These are phyloP conservation scores for Wasmannia auropunctata DNA, from an alignment of 1,140 invertebrate species.

Conservation along the genomic window DNA sequence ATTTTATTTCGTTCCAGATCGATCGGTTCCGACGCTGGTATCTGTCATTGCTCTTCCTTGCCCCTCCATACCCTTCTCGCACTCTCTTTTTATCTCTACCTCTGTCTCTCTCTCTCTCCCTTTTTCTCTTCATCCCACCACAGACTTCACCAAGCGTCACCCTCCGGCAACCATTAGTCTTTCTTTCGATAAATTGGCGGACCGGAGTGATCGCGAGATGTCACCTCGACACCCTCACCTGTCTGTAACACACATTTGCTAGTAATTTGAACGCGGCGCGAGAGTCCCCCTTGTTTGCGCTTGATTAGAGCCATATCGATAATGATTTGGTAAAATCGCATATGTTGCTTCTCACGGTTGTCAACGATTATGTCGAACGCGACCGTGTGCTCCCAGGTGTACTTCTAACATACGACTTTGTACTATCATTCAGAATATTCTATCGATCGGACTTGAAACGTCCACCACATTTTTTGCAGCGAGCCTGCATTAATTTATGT, in stretches of 20 bases:
- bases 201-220: constrained; percentile 57
- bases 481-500: constrained; percentile 17
- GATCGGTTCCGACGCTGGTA: constrained; percentile 67
- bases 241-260: constrained; percentile 41
- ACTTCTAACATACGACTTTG: neutral
- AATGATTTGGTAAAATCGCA: constrained; percentile 32
- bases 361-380: neutral
- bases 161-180: constrained; percentile 68
- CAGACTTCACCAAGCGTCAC: constrained; percentile 12
- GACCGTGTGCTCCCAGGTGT: too few relatives aligned
- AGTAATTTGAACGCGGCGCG: neutral
- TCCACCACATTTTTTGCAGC: neutral
- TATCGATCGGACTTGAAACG: constrained; percentile 19
- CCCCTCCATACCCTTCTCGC: neutral
- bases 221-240: constrained; percentile 51
- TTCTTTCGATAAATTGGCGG: constrained; percentile 72
- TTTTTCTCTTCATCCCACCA: neutral
- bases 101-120: neutral
- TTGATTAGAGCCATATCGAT: constrained; percentile 28
- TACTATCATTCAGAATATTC: neutral
- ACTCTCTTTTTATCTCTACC: neutral
- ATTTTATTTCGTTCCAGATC: constrained; percentile 73
- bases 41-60: constrained; percentile 62
- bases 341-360: constrained; percentile 23
- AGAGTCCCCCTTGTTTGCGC: neutral